Evolutionary conservation across 2,888 invertebrate species (phyloP).

Genomic region (Dasysyrphus tricinctus): DNA sequence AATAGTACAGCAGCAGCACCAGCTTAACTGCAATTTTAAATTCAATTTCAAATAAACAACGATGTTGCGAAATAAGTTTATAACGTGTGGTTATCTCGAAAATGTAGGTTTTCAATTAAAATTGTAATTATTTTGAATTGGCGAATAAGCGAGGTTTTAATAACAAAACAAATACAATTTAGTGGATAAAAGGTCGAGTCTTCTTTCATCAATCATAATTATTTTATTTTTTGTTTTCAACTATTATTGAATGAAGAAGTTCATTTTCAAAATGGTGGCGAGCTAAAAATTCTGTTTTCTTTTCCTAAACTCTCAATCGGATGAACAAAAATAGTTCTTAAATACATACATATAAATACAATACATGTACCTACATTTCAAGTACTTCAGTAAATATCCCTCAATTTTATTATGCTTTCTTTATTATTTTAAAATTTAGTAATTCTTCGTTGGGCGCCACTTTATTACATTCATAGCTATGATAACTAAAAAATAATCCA

Average conservation of each 20-base stretch:
- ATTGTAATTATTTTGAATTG: constrained; percentile 49
- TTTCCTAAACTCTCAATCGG: too few species aligned
- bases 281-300: too few species aligned
- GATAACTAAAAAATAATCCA: too few species aligned
- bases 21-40: constrained; percentile 59
- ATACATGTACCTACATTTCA: too few species aligned
- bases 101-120: constrained; percentile 62
- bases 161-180: neutral
- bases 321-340: too few species aligned
- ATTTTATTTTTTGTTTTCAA: neutral
- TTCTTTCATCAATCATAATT: neutral
- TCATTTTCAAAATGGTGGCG: too few species aligned
- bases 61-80: constrained; percentile 50
- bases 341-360: too few species aligned
- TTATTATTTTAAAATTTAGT: neutral
- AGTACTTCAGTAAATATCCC: too few species aligned
- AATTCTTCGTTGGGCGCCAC: constrained; percentile 24
- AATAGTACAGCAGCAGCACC: neutral
- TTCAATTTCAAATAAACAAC: constrained; percentile 61
- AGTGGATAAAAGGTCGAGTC: constrained; percentile 8
- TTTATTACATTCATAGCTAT: neutral
- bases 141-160: neutral
- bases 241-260: too few species aligned
- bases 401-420: too few species aligned
- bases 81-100: constrained; percentile 40